Conservation (phyloP, 2,888 invertebrate species). For the Lasioglossum oenotherae region DNA sequence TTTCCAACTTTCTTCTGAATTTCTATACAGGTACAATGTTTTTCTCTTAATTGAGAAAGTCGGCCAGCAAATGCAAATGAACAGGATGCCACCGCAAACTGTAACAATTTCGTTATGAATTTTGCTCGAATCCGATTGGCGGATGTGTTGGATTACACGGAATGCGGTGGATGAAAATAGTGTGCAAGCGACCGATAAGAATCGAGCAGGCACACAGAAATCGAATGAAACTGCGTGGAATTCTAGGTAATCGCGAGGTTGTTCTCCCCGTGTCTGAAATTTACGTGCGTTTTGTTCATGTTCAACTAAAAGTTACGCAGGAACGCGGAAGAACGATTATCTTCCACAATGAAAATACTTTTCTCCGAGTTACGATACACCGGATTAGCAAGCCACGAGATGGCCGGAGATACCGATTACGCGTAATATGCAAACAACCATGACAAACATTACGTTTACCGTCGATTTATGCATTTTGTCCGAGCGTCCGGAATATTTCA, state of each 20-base stretch:
- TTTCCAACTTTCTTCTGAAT: slow-evolving; percentile 38
- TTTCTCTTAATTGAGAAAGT: not conserved
- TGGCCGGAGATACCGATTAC: slow-evolving; percentile 13
- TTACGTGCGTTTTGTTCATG: not conserved
- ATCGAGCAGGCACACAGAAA: not conserved
- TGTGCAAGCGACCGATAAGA: not conserved
- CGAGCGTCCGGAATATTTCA: too few relatives aligned
- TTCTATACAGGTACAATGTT: not conserved
- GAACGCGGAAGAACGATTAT: slow-evolving; percentile 41
- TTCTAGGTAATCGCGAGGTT: slow-evolving; percentile 11
- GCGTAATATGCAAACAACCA: not conserved
- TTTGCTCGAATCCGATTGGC: not conserved
- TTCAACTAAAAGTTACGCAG: not conserved
- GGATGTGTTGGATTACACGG: not conserved
- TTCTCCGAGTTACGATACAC: not conserved
- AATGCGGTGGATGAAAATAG: not conserved
- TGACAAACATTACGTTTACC: not conserved
- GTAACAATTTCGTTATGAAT: not conserved
- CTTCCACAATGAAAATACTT: slow-evolving; percentile 20
- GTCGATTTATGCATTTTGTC: not conserved
- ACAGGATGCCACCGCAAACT: not conserved
- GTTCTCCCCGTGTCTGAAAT: slow-evolving; percentile 22
- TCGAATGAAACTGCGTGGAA: slow-evolving; percentile 5
- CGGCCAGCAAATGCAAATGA: not conserved
- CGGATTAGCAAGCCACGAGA: not conserved